Conservation (phyloP, 2,888 invertebrate species). For the Sipha maydis region DNA sequence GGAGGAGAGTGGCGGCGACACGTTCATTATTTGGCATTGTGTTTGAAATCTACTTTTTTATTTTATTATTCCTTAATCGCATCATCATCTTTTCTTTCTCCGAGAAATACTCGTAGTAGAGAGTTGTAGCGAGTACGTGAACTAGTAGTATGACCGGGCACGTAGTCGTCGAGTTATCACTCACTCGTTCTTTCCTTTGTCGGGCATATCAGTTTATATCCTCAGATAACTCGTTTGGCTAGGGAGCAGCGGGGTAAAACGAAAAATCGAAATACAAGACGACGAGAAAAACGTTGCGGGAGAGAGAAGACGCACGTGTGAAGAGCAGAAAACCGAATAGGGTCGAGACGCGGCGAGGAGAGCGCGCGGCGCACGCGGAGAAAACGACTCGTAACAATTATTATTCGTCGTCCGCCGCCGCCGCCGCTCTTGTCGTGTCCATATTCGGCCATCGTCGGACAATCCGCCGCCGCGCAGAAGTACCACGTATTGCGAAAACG, state of each 20-base stretch:
- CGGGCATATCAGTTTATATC: neutral
- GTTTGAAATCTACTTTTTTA: conserved; percentile 18
- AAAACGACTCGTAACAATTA: neutral
- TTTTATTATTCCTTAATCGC: neutral
- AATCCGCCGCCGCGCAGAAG: neutral
- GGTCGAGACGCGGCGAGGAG: neutral
- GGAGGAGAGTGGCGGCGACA: neutral
- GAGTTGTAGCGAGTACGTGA: neutral
- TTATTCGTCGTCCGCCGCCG: conserved; percentile 1
- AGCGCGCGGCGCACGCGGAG: neutral
- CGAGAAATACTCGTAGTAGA: too few species aligned
- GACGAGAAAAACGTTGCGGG: neutral
- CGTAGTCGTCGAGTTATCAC: neutral
- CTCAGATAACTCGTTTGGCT: conserved; percentile 22
- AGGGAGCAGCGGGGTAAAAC: neutral
- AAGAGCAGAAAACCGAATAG: neutral
- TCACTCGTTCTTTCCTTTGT: conserved; percentile 38
- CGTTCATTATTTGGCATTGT: conserved; percentile 42
- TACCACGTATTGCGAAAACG: conserved; percentile 11
- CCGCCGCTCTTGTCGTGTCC: neutral
- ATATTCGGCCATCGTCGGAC: neutral
- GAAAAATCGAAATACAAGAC: neutral
- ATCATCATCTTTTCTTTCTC: conserved; percentile 2
- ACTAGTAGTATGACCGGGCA: too few species aligned
- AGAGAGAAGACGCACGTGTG: neutral